phyloP scores from a whole-genome alignment of 2,888 invertebrate species.

The Subacronicta megacephala region DNA sequence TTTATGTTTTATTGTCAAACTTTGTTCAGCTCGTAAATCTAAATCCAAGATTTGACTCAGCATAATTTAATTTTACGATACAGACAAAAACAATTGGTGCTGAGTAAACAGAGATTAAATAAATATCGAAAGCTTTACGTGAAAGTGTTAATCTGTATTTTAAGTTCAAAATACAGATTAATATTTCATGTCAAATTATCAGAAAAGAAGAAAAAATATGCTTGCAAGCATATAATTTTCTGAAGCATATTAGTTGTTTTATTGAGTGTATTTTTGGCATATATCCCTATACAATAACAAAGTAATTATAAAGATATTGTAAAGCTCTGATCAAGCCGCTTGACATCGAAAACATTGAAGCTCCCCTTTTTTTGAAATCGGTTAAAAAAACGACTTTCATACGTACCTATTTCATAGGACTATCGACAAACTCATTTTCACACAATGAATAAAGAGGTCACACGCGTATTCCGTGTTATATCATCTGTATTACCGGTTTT shows the following conservation, averaged over 20 bases:
- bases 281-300: too few relatives aligned
- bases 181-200: too few relatives aligned
- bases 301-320: too few relatives aligned
- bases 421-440: conserved; percentile 1
- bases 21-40: conserved; percentile 9
- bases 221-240: too few relatives aligned
- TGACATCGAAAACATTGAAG: too few relatives aligned
- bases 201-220: too few relatives aligned
- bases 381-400: too few relatives aligned
- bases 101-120: conserved; percentile 10
- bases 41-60: conserved; percentile 2
- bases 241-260: too few relatives aligned
- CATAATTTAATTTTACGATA: conserved; percentile 5
- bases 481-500: conserved; percentile 49
- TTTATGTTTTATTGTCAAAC: conserved; percentile 2
- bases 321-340: too few relatives aligned
- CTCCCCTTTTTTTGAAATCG: too few relatives aligned
- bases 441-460: conserved; percentile 32
- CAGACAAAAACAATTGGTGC: conserved; percentile 13
- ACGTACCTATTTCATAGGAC: too few relatives aligned
- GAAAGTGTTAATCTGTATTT: conserved; percentile 19
- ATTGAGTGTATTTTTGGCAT: too few relatives aligned
- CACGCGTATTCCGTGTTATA: conserved; percentile 37
- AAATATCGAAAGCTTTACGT: conserved; percentile 15
- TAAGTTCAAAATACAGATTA: background rate